Percentiles rank a stretch among this genome's conserved stretches.
phyloP scores from a whole-genome alignment of 2,797 vertebrate genomes.

The Micromesistius poutassou region DNA sequence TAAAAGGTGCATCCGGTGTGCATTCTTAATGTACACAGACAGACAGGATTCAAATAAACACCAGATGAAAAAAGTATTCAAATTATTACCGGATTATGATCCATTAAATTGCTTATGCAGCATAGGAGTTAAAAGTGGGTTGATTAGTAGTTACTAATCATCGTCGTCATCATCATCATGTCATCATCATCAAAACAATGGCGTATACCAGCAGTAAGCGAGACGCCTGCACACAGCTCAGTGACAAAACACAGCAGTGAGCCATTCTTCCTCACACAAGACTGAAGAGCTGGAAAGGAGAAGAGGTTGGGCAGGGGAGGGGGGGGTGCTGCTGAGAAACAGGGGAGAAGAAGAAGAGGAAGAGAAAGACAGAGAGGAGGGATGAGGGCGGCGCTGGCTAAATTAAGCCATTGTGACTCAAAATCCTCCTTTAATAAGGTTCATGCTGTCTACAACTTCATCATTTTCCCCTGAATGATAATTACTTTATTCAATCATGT shows the following conservation, averaged over 20 bases:
- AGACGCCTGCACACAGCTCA: too few relatives aligned
- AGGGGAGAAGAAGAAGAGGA: slow-evolving; percentile 35
- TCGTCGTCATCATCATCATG: neutral
- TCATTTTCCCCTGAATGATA: slow-evolving; percentile 99
- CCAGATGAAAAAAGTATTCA: slow-evolving; percentile 34
- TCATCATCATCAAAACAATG: neutral
- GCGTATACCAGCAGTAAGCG: too few relatives aligned
- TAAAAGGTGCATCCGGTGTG: slow-evolving; percentile 36
- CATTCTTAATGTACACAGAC: slow-evolving; percentile 26
- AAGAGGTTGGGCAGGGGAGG: neutral
- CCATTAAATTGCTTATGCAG: neutral
- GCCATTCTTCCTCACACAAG: slow-evolving; percentile 76
- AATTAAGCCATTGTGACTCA: slow-evolving; percentile 99
- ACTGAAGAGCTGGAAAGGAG: slow-evolving; percentile 59
- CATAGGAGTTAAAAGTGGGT: neutral
- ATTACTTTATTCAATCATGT: slow-evolving; percentile 99
- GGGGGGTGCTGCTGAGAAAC: slow-evolving; percentile 24
- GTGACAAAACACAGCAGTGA: slow-evolving; percentile 72
- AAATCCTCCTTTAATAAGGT: slow-evolving; percentile 99
- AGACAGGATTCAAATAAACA: slow-evolving; percentile 18
- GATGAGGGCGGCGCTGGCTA: slow-evolving; percentile 89
- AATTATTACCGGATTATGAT: slow-evolving; percentile 12
- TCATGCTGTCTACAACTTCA: slow-evolving; percentile 99
- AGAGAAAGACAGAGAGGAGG: slow-evolving; percentile 51
- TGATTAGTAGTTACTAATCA: neutral